phyloP scores from a whole-genome alignment of 2,113 vertebrate species.

The Mystacornis crossleyi region DNA sequence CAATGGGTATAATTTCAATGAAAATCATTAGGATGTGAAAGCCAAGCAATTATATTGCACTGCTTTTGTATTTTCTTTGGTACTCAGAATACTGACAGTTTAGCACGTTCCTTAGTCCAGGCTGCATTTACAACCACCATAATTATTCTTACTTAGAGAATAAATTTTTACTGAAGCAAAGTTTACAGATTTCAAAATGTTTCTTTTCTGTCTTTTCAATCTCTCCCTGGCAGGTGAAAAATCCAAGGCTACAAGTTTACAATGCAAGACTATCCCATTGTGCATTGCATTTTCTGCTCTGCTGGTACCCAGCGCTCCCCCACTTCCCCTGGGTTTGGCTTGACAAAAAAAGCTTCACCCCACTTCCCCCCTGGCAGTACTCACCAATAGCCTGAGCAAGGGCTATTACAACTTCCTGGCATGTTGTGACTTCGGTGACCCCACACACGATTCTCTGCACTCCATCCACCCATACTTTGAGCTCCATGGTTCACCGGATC shows the following conservation, averaged over 20 bases:
- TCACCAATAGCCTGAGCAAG: conserved; percentile 97
- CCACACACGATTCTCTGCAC: conserved; percentile 97
- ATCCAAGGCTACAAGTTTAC: neutral
- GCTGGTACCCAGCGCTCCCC: neutral
- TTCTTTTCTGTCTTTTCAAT: neutral
- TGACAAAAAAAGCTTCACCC: neutral
- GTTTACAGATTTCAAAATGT: neutral
- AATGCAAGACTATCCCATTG: neutral
- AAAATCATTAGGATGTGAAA: neutral
- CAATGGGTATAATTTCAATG: neutral
- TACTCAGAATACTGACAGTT: neutral
- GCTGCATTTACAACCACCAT: neutral
- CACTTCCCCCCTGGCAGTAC: neutral
- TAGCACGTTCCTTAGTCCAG: neutral
- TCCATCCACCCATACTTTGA: conserved; percentile 99
- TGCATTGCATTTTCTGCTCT: neutral
- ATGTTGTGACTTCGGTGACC: conserved; percentile 95
- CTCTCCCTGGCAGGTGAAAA: neutral
- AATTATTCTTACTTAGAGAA: neutral
- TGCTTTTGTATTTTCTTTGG: neutral
- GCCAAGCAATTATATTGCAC: neutral
- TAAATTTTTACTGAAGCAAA: neutral
- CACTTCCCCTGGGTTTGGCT: neutral
- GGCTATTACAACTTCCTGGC: conserved; percentile 99
- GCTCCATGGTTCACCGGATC: conserved; percentile 87